Evolutionary conservation across 2,888 invertebrate genomes (phyloP), one percentile per base, ranked within the genome.

Genomic region (Acrobeloides nanus): DNA sequence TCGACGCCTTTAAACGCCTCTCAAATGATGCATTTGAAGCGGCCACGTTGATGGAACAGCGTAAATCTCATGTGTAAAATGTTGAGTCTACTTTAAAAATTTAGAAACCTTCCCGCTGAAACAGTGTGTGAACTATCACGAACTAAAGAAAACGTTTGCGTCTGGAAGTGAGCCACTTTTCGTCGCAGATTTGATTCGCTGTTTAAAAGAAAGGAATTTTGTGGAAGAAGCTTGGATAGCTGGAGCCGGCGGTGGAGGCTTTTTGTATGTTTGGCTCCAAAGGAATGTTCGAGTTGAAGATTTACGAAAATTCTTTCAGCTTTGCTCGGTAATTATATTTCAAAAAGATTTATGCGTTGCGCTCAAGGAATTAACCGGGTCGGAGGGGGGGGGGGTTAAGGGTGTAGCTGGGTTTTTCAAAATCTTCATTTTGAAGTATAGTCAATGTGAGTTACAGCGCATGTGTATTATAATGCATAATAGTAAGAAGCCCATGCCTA

Each of bases 211-310:
- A 2, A 24, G 26, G 21, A 29, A 41, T 8, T 7, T 61, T 12
- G 51, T 55, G 39, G 45, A 53, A 29, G 46, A 49, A 1, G 57
- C 53, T 4, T 67, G 66, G 66, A 34, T 62, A 17, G 64, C 64
- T 2, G 68, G 68, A 2, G 68, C 68, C 2, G 68, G 66, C 8
- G 68, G 66, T 1, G 68, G 67, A 5, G 68, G 68, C 12, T 68
- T 62, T 45, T 37, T 65, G 20, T 64, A 57, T 41, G 46, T 57
- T 2, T 63, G 55, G 57, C 48, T 68, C 3, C 33, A 43, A 3
- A 38, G 50, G 10, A 27, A 42, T 3, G 33, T 20, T 8, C 10
- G 33, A 7, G 24, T 48, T 1, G 26, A 48, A 1, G 38, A 53
- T 10, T 31, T 64, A 21, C 26, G 41, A 12, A 18, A 26, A 8